These are phyloP conservation scores for Noctuana brunneofusca DNA, from an alignment of 2,888 invertebrate species.

Conservation along the genomic window DNA sequence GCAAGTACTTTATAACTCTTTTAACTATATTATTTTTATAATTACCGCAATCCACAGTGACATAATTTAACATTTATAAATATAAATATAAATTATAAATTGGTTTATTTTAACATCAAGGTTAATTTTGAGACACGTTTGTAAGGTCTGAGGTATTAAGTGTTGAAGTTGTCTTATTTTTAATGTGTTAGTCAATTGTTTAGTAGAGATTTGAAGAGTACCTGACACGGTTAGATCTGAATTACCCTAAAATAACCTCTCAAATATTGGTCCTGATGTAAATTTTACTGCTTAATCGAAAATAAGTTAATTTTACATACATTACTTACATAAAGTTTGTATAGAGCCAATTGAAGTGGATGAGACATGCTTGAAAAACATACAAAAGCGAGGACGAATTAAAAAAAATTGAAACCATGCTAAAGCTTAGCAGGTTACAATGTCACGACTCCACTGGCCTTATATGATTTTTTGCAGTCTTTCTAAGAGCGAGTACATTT, in stretches of 20 bases:
- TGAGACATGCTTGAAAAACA: slow-evolving; percentile 29
- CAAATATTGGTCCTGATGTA: neutral
- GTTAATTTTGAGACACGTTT: neutral
- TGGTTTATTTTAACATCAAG: neutral
- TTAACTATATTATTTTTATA: slow-evolving; percentile 2
- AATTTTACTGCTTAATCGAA: neutral
- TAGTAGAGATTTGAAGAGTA: neutral
- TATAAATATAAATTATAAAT: too few relatives aligned
- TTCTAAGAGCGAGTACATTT: slow-evolving; percentile 25
- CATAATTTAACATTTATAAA: neutral
- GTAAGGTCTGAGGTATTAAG: neutral
- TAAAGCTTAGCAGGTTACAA: slow-evolving; percentile 43
- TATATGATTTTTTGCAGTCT: slow-evolving; percentile 39
- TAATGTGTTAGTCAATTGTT: neutral
- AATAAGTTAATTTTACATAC: neutral
- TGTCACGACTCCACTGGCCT: slow-evolving; percentile 43
- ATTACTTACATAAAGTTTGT: neutral
- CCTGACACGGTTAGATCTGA: neutral
- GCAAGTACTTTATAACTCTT: slow-evolving; percentile 1
- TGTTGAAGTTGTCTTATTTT: too few relatives aligned
- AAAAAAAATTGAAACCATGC: slow-evolving; percentile 43
- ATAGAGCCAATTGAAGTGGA: slow-evolving; percentile 16
- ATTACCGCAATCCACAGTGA: slow-evolving; percentile 4
- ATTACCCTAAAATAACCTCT: neutral
- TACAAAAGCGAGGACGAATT: slow-evolving; percentile 38